Conservation (phyloP, 2,797 vertebrate genomes). For the Forpus xanthops region DNA sequence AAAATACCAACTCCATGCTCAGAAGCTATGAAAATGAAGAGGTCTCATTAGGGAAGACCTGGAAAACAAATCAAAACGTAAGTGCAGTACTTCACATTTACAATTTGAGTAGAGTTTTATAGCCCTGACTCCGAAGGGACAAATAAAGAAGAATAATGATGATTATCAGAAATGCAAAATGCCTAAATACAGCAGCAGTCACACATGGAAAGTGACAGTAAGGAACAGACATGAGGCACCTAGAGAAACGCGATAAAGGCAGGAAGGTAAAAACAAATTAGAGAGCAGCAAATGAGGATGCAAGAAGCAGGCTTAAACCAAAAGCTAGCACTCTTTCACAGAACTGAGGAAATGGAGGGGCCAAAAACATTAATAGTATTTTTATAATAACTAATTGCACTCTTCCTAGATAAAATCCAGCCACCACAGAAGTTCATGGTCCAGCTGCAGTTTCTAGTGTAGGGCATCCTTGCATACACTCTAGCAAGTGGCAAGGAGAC, state of each 20-base stretch:
- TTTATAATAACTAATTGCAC: neutral
- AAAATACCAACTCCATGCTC: neutral
- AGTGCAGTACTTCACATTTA: neutral
- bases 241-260: neutral
- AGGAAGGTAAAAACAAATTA: neutral
- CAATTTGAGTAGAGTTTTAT: neutral
- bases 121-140: neutral
- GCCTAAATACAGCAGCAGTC: neutral
- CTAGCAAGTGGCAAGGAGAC: neutral
- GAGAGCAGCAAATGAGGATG: neutral
- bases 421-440: neutral
- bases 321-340: neutral
- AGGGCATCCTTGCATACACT: neutral
- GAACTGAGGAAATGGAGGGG: neutral
- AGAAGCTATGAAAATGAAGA: neutral
- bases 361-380: neutral
- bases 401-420: neutral
- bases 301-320: neutral
- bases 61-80: neutral
- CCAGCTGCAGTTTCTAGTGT: neutral
- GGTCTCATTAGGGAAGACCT: neutral
- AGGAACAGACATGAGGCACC: neutral
- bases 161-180: neutral
- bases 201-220: neutral
- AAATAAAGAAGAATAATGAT: neutral